Evolutionary conservation across 2,888 invertebrate genomes (phyloP), one percentile per base, ranked within the genome.

Genomic region (Microctonus hyperodae): DNA sequence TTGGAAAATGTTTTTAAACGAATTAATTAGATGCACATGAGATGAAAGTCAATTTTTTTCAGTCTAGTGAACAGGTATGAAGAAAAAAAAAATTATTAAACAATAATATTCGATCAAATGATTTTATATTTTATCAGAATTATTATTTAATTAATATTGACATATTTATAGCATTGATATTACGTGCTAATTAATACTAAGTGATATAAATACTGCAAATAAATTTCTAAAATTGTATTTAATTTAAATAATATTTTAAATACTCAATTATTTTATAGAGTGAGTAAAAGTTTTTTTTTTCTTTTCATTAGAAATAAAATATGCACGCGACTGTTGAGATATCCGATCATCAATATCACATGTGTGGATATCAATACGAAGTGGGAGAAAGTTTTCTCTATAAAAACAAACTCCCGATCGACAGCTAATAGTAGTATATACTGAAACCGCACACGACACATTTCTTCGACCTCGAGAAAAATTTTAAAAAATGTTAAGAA

Each of bases 301-400:
- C 4, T 20, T 16, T 16, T 16, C 20, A 31, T 31, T 16, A 13
- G 9, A 16, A 16, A 55, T 31, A 9, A 23, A 69, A 74, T 72
- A 70, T 63, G 63, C 69, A 72, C 56, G 69, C 69, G 55, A 16
- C 44, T 63, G 72, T 71, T 72, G 72, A 73, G 74, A 74, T 76
- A 75, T 4, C 55, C 33, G 68, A 67, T 58, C 63, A 33, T 58
- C 40, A 56, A 50, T 25, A 57, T n/a, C n/a, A 11, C 25, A 23
- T 40, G 40, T 16, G 58, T 33, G 50, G 25, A n/a, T 25, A 40
- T 6, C 37, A 23, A 55, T 20, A 22, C n/a, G n/a, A 73, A 73
- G 78, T 74, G 79, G 78, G 79, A 81, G 80, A 79, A 81, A 79
- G 78, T 73, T 72, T 69, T 71, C 71, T 67, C 74, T 81, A 82